Evolutionary conservation across 2,888 invertebrate species (phyloP), one percentile per base, ranked within the genome.

Genomic region (Ashinkailepas kermadecensis): DNA sequence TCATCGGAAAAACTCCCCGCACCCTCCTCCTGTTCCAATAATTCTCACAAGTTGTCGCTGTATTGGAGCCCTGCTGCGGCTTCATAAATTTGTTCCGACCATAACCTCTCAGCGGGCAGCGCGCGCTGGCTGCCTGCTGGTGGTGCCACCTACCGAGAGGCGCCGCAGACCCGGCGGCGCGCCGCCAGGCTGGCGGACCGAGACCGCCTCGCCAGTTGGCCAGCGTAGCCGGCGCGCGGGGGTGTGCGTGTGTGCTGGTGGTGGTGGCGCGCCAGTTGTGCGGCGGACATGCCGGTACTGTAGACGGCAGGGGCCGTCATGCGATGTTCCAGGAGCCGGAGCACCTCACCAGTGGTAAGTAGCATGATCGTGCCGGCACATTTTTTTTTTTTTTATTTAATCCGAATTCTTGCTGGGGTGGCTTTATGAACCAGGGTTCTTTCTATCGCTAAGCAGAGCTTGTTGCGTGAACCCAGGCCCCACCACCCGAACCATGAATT

Each of bases 31-130:
- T 21, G 54, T 13, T 39, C 74, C 74, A 18, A 74, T 74, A 74
- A 74, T 74, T 74, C 74, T 74, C 74, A 74, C 74, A 74, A 74
- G 74, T 54, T 74, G 74, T 54, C 74, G 74, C 39, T 70, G 70
- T 18, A 74, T 74, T 74, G 74, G 74, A 12, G 74, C 54, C 74
- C 54, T 54, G 74, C 74, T 74, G 74, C 54, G 74, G 13, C 18
- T 12, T 54, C 74, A 74, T 74, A 74, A 74, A 74, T 74, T 74
- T 74, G 74, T 74, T 13, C 54, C 15, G 9, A 18, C 74, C 74
- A 74, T 74, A 74, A 74, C 18, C 74, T 54, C 18, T 39, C 21
- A 21, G 23, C 65, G 21, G 65, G 65, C 65, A 21, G 62, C 62
- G 62, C 10, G 18, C 21, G 11, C 23, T 23, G 74, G 15, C 74